Base-by-base conservation (phyloP, 2,888 invertebrate species). In the Dicyrtoma fusca region DNA sequence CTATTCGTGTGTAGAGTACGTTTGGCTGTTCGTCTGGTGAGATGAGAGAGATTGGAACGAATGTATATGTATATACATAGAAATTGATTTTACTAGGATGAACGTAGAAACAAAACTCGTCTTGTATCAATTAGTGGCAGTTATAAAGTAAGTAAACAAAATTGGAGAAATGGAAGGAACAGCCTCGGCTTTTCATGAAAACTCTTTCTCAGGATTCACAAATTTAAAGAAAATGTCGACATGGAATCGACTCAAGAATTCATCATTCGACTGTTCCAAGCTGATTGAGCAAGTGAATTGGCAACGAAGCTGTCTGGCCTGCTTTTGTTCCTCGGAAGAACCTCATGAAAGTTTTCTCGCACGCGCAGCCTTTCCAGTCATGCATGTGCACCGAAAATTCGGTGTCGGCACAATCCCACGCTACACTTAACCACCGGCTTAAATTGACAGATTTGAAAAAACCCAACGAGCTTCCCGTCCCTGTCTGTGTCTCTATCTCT, bases 261-360 rank as follows among this genome's bases (percentile, higher is more conserved):
- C 65, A 65, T 65, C 63, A 66, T 68, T 68, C 68, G 55, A 55
- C 68, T 68, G 68, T 68, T 68, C 57, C 68, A 68, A 68, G 45
- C 57, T 68, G 68, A 66, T 69, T 73, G 76, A 76, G 72, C 73
- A 69, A 75, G 73, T 76, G 76, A 76, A 74, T 76, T 78, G 76
- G 78, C 75, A 78, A 78, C 78, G 75, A 76, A 75, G 76, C 76
- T 75, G 78, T 78, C 78, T 78, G 78, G 78, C 74, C 76, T 73
- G 78, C 76, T 78, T 78, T 76, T 76, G 75, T 51, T 68, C 23
- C 66, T 55, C 55, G 17, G 13, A 65, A 64, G 66, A 74, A 61
- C 66, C 63, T 65, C 62, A 73, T 68, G 71, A 72, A 68, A 71
- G 71, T 59, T 71, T 74, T 61, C 66, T 71, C 76, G 74, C 76